Evolutionary conservation across 2,797 vertebrate species (phyloP).

Genomic region (Peromyscus attwateri): DNA sequence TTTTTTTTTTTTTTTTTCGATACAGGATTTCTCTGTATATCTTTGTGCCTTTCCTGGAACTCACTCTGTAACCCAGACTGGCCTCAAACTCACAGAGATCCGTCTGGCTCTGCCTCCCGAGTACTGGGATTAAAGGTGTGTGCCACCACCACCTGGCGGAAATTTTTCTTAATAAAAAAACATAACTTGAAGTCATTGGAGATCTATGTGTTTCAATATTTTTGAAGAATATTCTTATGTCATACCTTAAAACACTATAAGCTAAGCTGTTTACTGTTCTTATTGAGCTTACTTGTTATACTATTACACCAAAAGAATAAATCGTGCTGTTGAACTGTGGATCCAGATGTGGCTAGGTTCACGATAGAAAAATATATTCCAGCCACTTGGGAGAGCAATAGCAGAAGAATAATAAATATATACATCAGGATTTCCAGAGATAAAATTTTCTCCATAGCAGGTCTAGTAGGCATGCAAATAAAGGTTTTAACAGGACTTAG

Average conservation of each 20-base stretch:
- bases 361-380: conserved; percentile 22
- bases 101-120: no score
- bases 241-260: neutral
- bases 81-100: no score
- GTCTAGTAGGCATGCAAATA: conserved; percentile 62
- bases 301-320: conserved; percentile 18
- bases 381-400: conserved; percentile 28
- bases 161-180: neutral
- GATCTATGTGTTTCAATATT: neutral
- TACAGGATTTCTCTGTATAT: no score
- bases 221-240: neutral
- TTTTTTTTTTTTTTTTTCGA: no score
- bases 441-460: conserved; percentile 54
- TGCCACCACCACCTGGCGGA: no score
- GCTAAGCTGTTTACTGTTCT: neutral
- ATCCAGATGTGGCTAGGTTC: conserved; percentile 50
- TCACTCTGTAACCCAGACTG: no score
- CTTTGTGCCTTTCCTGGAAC: no score
- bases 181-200: conserved; percentile 22
- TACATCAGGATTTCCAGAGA: conserved; percentile 36
- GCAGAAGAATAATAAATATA: conserved; percentile 61
- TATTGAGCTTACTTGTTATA: neutral
- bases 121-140: no score
- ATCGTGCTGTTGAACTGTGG: neutral
- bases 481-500: conserved; percentile 54